Conservation (phyloP, 1,140 invertebrate genomes). For the Eufriesea mexicana region DNA sequence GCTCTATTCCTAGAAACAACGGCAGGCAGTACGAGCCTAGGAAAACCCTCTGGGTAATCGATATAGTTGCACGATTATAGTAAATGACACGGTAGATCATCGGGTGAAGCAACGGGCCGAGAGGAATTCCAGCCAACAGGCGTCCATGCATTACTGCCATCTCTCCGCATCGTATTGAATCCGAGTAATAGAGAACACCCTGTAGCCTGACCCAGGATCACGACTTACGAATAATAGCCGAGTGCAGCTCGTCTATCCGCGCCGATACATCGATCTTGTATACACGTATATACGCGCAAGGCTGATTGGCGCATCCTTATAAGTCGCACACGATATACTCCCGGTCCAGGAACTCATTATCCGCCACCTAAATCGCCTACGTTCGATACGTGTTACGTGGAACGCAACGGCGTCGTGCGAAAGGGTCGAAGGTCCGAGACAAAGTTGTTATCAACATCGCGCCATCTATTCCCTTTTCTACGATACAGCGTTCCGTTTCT, state of each 20-base stretch:
- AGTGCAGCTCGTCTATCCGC: constrained; percentile 51
- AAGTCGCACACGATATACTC: constrained; percentile 55
- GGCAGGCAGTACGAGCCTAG: background rate
- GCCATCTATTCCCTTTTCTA: constrained; percentile 15
- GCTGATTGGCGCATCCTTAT: constrained; percentile 64
- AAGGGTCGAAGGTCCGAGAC: constrained; percentile 49
- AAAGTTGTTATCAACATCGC: constrained; percentile 52
- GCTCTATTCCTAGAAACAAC: background rate
- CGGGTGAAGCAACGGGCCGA: constrained; percentile 14
- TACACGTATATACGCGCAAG: background rate
- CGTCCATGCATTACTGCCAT: constrained; percentile 49
- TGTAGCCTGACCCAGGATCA: constrained; percentile 60
- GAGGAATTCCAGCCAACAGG: constrained; percentile 1
- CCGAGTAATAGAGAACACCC: constrained; percentile 51
- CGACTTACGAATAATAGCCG: constrained; percentile 66
- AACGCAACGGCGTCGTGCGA: constrained; percentile 40
- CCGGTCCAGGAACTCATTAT: constrained; percentile 62
- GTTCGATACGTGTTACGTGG: constrained; percentile 48
- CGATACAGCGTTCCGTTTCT: background rate
- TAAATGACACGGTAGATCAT: constrained; percentile 38
- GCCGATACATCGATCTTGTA: constrained; percentile 62
- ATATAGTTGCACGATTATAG: constrained; percentile 42
- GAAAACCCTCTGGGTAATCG: background rate
- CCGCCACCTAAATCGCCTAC: constrained; percentile 59
- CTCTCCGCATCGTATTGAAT: constrained; percentile 51